Evolutionary conservation across 1,140 invertebrate genomes (phyloP), one percentile per base, ranked within the genome.

Genomic region (Caenorhabditis brenneri): DNA sequence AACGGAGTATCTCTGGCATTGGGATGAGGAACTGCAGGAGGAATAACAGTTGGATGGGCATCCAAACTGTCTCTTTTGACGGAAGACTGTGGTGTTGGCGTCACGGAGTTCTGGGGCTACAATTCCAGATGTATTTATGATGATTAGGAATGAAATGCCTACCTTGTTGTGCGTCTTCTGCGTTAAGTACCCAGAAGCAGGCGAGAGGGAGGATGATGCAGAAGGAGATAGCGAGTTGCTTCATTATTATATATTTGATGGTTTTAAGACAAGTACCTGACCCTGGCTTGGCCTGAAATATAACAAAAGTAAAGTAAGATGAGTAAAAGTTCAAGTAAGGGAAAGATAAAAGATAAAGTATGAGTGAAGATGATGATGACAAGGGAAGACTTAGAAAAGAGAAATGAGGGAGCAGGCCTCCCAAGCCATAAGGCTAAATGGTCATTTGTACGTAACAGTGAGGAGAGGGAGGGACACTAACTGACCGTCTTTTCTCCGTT

Each of bases 31-130:
- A 36, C 33, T 29, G 60, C 85, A 86, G 2, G 85, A 85, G 0
- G 85, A 86, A 49, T 82, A 86, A 48, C 85, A 86, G 65, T 85
- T 85, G 22, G 83, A 29, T 16, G 85, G 85, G 39, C 85, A 86
- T 69, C 85, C 85, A 27, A 31, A 86, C 69, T 86, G 85, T 27
- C 85, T 81, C 69, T 86, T 86, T 24, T 55, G n/a, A 48, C 85
- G 65, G 65, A 60, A 48, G 3, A 81, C 79, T 82, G 84, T 85
- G 12, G 69, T 24, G 42, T 85, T 85, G 79, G 84, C 84, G n/a
- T 81, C 84, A 19, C 80, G 82, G 24, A 83, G 24, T 58, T 83
- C 82, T 65, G 82, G 82, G 22, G 58, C 82, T 83, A 31, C 36
- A 83, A 79, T 22, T n/a, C n/a, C n/a, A n/a, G n/a, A 36, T 3